Percentiles rank a stretch among this genome's conserved stretches.
Conservation (phyloP, 23 tunicate species). For the Phallusia fumigata region DNA sequence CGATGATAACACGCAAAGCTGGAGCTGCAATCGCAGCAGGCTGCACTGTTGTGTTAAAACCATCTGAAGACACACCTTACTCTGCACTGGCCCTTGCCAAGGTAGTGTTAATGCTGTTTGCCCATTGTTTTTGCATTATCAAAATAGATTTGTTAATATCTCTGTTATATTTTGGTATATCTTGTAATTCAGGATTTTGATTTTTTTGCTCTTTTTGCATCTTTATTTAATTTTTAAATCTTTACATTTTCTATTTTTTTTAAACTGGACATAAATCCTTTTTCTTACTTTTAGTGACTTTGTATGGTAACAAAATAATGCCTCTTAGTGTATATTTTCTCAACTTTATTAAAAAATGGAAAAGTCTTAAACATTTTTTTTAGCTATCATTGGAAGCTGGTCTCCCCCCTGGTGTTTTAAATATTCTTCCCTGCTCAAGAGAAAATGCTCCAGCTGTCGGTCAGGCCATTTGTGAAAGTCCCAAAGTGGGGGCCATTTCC, state of each 20-base stretch:
- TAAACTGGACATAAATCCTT: too few relatives aligned
- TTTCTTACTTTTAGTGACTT: too few relatives aligned
- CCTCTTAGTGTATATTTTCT: too few relatives aligned
- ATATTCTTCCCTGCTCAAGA: slow-evolving; percentile 73
- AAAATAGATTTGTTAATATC: neutral
- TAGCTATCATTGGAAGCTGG: slow-evolving; percentile 78
- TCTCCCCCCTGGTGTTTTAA: slow-evolving; percentile 84
- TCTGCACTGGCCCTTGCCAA: slow-evolving; percentile 88
- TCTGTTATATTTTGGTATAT: too few relatives aligned
- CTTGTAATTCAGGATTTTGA: too few relatives aligned
- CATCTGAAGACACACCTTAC: slow-evolving; percentile 95
- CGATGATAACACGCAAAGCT: slow-evolving; percentile 95
- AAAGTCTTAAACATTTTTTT: neutral
- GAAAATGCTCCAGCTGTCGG: slow-evolving; percentile 78
- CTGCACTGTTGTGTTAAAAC: slow-evolving; percentile 94
- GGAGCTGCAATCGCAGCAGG: slow-evolving; percentile 98
- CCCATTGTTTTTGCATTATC: neutral
- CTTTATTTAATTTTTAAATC: too few relatives aligned
- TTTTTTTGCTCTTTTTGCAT: neutral
- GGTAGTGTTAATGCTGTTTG: slow-evolving; percentile 26
- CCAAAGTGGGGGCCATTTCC: slow-evolving; percentile 85
- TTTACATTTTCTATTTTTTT: too few relatives aligned
- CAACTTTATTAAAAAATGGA: too few relatives aligned
- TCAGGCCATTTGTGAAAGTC: slow-evolving; percentile 51
- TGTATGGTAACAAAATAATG: too few relatives aligned